Base-by-base conservation (phyloP, 1,140 invertebrate species). In the Zaprionus davidi region DNA sequence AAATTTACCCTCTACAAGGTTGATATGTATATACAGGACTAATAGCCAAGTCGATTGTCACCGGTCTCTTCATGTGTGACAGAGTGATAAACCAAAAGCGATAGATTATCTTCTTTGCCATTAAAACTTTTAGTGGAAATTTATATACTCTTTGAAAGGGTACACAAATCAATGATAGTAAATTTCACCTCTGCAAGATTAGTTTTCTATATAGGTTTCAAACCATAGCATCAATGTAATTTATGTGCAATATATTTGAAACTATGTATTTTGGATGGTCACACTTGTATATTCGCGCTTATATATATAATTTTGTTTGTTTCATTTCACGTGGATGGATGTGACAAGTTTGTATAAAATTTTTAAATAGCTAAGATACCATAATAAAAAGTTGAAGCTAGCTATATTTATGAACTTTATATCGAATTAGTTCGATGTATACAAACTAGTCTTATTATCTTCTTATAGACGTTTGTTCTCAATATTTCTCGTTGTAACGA, bases 391-490 rank as follows among this genome's bases (percentile, higher is more conserved):
- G 34, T 60, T 44, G 49, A 67, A 70, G 62, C 82, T 86, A 83
- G 85, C 82, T 86, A 86, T 86, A 86, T 86, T 86, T 86, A 86
- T 86, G 82, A 72, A 86, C 82, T 86, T 86, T 82, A 56, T 67
- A 79, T 51, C 49, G 53, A 41, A 34, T 56, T 20, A 28, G 55
- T 41, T 55, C n/a, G 9, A 24, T 26, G 70, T 12, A 46, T 6
- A 20, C 62, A 9, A 57, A 22, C 46, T 22, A 13, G 24, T 26
- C 38, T 13, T 20, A 73, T 9, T 51, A 51, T 51, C 20, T 15
- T 31, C 31, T 24, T n/a, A 38, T 7, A 9, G 5, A 57, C 12
- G 13, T 22, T 38, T 60, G 12, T 34, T 17, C 20, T 31, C 31
- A 20, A 15, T 12, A 65, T 11, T 17, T n/a, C 15, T 28, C 49